A percentile compares a stretch with the other conserved stretches of the same genome.
Evolutionary conservation across 1,140 invertebrate species (phyloP).

Genomic region (Rhopalosiphum maidis): DNA sequence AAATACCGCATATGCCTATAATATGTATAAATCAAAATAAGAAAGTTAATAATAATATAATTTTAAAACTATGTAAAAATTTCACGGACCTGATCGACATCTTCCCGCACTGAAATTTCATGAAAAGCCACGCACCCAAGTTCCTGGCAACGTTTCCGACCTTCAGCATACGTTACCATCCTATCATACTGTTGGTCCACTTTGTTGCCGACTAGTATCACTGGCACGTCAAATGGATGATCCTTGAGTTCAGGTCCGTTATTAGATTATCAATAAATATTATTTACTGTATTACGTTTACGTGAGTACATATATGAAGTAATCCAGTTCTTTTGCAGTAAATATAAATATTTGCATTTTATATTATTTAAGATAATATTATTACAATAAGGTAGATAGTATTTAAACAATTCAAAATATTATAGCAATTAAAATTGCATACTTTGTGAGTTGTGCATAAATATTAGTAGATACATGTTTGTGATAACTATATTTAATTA

Average conservation of each 20-base stretch:
- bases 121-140: slow-evolving; percentile 83
- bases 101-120: slow-evolving; percentile 83
- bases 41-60: background rate
- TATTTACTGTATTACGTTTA: background rate
- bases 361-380: background rate
- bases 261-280: background rate
- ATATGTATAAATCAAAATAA: slow-evolving; percentile 31
- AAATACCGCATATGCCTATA: slow-evolving; percentile 73
- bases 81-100: slow-evolving; percentile 72
- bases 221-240: slow-evolving; percentile 70
- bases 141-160: slow-evolving; percentile 74
- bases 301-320: background rate
- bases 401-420: background rate
- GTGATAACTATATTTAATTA: background rate
- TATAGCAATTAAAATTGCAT: background rate
- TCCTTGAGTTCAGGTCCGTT: slow-evolving; percentile 63
- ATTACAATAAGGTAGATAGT: background rate
- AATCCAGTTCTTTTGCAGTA: background rate
- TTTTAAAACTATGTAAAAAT: slow-evolving; percentile 5
- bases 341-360: background rate
- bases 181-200: slow-evolving; percentile 76
- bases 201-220: slow-evolving; percentile 83
- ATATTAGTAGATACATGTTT: background rate
- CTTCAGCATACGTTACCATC: slow-evolving; percentile 77
- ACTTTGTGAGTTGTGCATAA: background rate